Conservation (phyloP, 30 jellyfish, hydroid and myxozoan genomes). For the Aurelia aurita complex sp. Pacific region DNA sequence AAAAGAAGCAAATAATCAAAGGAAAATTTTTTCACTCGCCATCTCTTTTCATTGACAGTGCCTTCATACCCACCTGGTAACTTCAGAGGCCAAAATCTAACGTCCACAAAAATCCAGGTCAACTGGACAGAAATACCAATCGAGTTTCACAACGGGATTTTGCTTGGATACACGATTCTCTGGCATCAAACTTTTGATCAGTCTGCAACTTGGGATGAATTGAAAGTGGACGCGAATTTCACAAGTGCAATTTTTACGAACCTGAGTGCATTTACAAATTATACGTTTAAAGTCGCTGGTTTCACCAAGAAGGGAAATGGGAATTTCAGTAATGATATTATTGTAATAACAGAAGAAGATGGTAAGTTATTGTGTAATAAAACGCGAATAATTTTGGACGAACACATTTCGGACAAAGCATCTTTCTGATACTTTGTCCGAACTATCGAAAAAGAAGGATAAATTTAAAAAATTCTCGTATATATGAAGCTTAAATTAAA, state of each 20-base stretch:
- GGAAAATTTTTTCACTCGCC: too few relatives aligned
- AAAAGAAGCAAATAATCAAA: too few relatives aligned
- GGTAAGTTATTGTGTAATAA: not conserved
- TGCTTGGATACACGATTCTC: slow-evolving; percentile 3
- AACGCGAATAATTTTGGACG: too few relatives aligned
- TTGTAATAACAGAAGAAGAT: slow-evolving; percentile 24
- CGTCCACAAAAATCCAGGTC: slow-evolving; percentile 3
- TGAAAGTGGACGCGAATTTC: not conserved
- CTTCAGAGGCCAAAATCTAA: not conserved
- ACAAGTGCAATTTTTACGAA: not conserved
- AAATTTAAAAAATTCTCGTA: too few relatives aligned
- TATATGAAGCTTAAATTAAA: too few relatives aligned
- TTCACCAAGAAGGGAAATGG: slow-evolving; percentile 35
- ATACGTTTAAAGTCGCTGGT: slow-evolving; percentile 20
- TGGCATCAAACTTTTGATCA: slow-evolving; percentile 1
- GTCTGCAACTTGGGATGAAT: slow-evolving; percentile 2
- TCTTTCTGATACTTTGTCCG: too few relatives aligned
- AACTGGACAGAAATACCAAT: slow-evolving; percentile 17
- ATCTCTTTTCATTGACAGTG: not conserved
- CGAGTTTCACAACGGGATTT: not conserved
- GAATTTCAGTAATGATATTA: not conserved
- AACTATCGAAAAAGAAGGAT: too few relatives aligned
- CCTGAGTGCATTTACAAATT: slow-evolving; percentile 22
- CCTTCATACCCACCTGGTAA: slow-evolving; percentile 12
- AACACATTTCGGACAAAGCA: too few relatives aligned